phyloP scores from a whole-genome alignment of 1,140 invertebrate genomes.

The Hyles vespertilio region DNA sequence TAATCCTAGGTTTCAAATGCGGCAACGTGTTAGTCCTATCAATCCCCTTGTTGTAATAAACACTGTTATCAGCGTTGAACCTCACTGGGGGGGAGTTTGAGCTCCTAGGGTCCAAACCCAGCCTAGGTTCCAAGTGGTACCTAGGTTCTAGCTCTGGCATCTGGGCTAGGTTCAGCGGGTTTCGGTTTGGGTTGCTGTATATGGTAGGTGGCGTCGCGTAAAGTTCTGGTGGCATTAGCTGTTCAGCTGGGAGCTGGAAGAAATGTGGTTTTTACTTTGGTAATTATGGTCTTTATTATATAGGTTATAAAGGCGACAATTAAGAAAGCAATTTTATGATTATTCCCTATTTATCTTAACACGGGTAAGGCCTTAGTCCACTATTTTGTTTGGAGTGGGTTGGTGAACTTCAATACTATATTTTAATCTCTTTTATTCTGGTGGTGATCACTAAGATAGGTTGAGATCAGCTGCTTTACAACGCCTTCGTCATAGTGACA shows the following conservation, averaged over 20 bases:
- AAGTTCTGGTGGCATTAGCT: conserved; percentile 47
- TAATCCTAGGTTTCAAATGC: conserved; percentile 42
- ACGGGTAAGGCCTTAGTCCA: too few relatives aligned
- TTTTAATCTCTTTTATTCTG: too few relatives aligned
- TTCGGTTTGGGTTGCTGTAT: conserved; percentile 52
- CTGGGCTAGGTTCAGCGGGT: conserved; percentile 46
- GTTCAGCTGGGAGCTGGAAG: conserved; percentile 46
- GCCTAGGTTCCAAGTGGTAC: conserved; percentile 38
- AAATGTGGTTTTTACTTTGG: too few relatives aligned
- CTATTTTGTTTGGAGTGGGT: too few relatives aligned
- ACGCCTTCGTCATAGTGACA: too few relatives aligned
- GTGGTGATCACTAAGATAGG: too few relatives aligned
- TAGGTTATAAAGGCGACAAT: too few relatives aligned
- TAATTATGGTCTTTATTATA: too few relatives aligned
- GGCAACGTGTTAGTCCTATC: conserved; percentile 45
- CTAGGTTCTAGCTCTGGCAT: conserved; percentile 53
- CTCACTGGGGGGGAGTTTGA: conserved; percentile 51
- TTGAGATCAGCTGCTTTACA: too few relatives aligned
- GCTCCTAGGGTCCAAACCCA: conserved; percentile 31
- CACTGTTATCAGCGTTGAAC: conserved; percentile 46
- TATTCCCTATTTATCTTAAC: too few relatives aligned
- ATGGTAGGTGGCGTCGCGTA: conserved; percentile 38
- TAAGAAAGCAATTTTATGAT: too few relatives aligned
- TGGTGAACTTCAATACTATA: too few relatives aligned
- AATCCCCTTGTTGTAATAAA: conserved; percentile 44